Conservation (phyloP, 2,888 invertebrate genomes). For the Ypsolopha sequella region DNA sequence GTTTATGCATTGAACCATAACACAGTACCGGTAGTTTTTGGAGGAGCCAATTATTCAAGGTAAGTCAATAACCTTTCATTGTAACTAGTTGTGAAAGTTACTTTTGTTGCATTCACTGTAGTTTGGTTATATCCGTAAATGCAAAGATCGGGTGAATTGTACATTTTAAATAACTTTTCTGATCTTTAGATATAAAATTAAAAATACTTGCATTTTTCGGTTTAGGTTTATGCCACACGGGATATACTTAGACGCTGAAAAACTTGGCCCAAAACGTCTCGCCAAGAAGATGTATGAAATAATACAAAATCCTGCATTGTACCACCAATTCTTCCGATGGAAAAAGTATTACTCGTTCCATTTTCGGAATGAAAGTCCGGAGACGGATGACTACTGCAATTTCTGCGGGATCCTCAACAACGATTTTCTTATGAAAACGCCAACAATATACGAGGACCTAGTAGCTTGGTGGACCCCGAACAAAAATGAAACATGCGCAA, state of each 20-base stretch:
- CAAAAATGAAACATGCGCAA: too few species aligned
- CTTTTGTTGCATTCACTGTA: neutral
- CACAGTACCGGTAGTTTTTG: constrained; percentile 3
- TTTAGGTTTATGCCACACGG: constrained; percentile 12
- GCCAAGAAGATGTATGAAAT: constrained; percentile 8
- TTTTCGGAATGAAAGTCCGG: constrained; percentile 2
- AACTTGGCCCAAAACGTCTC: constrained; percentile 5
- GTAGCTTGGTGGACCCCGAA: constrained; percentile 2
- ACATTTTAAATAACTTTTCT: neutral
- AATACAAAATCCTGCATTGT: constrained; percentile 7
- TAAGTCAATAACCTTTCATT: neutral
- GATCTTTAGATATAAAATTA: neutral
- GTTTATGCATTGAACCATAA: neutral
- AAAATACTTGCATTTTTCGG: neutral
- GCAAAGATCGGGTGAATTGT: neutral
- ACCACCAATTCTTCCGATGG: constrained; percentile 11
- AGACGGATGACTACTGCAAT: constrained; percentile 10
- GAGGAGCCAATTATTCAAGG: constrained; percentile 4
- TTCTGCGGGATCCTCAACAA: constrained; percentile 9
- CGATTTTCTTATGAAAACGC: neutral
- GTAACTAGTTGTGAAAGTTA: neutral
- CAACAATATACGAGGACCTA: constrained; percentile 3
- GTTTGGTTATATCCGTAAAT: neutral
- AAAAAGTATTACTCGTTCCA: constrained; percentile 10
- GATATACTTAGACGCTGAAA: constrained; percentile 10